Conservation (phyloP, 2,888 invertebrate genomes). For the Cheilosia urbana region DNA sequence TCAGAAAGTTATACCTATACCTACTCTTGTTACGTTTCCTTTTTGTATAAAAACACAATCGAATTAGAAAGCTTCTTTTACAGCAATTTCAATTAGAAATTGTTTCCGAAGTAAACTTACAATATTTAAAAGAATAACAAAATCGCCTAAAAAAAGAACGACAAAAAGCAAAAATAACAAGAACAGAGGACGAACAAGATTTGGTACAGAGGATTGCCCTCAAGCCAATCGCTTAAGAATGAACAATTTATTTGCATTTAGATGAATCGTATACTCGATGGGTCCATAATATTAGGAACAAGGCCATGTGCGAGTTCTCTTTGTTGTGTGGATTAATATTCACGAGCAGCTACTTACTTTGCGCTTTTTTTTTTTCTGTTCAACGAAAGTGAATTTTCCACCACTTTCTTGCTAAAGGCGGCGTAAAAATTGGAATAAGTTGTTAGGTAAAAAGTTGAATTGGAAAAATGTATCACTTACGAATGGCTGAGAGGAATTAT, state of each 20-base stretch:
- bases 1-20: background rate
- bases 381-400: background rate
- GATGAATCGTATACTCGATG: slow-evolving; percentile 59
- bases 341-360: background rate
- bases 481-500: background rate
- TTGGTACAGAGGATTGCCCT: slow-evolving; percentile 8
- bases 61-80: background rate
- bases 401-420: background rate
- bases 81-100: background rate
- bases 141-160: background rate
- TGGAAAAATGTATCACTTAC: background rate
- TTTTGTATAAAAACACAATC: background rate
- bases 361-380: background rate
- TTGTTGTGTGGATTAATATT: slow-evolving; percentile 37
- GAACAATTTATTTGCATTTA: slow-evolving; percentile 73
- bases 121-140: background rate
- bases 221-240: slow-evolving; percentile 47
- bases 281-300: slow-evolving; percentile 18
- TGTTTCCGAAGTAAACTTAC: background rate
- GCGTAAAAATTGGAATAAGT: background rate
- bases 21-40: background rate
- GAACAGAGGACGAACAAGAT: background rate
- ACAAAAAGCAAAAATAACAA: background rate
- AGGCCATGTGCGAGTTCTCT: slow-evolving; percentile 7
- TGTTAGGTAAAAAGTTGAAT: background rate